Evolutionary conservation across 2,888 invertebrate genomes (phyloP), one percentile per base, ranked within the genome.

Genomic region (Hemaris fuciformis): DNA sequence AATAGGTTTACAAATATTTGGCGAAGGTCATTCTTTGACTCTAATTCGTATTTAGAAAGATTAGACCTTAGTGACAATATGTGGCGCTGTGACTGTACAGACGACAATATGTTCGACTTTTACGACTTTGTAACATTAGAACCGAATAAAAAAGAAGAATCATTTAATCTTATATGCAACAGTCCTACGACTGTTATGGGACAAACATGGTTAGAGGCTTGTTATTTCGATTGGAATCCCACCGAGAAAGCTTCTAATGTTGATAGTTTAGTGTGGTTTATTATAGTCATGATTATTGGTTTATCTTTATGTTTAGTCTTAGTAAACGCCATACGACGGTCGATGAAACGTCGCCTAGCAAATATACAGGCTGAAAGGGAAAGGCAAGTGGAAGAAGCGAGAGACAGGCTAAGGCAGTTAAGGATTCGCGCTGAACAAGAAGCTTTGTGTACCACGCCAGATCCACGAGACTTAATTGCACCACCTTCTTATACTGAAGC

Each of bases 401-500:
- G 91, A 81, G 95, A 93, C 78, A 87, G 93, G 43, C 76, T 94
- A 10, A 91, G 94, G 65, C 92, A 93, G 38, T 76, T 93, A 13
- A 85, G 94, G 72, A 82, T 94, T 60, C 87, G 87, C 6, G 88
- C 90, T 48, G 93, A 93, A 72, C 93, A 93, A 68, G 93, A 94
- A 69, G 92, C 92, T 15, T 84, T 93, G 13, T 88, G 93, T 59
- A 95, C 94, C 75, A 94, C 95, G 22, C 94, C 95, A 5, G 95
- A 95, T 81, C 94, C 94, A 0, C 93, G 95, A 70, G 96, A 96
- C 84, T 80, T 94, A 58, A 91, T 95, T 31, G 93, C 94, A 63
- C 95, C 96, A 41, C 97, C 97, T 0, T 95, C 95, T 2, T 97
- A 97, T 74, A 95, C 95, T 72, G 96, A 96, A 87, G 97, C 96